These are phyloP conservation scores for Etheostoma nigrum DNA, from an alignment of 2,797 vertebrate species.

Conservation along the genomic window DNA sequence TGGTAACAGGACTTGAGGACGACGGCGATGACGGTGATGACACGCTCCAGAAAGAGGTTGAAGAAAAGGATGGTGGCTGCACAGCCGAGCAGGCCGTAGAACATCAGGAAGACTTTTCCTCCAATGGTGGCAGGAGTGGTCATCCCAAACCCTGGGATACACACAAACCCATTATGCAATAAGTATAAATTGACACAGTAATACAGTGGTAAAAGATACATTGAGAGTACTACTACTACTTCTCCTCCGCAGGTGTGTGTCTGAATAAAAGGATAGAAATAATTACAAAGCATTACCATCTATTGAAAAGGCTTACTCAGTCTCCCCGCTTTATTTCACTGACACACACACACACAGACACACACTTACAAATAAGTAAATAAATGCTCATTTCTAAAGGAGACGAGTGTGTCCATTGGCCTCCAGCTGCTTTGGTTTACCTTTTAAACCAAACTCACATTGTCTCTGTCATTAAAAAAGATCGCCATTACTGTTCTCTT, in stretches of 20 bases:
- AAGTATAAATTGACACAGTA: neutral
- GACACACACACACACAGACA: neutral
- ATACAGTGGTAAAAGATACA: neutral
- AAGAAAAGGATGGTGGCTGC: conserved; percentile 96
- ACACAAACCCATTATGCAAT: conserved; percentile 33
- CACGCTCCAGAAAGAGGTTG: conserved; percentile 95
- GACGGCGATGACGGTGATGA: conserved; percentile 93
- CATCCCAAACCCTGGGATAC: conserved; percentile 92
- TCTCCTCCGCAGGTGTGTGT: neutral
- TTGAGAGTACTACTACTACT: neutral
- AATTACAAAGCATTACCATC: conserved; percentile 9
- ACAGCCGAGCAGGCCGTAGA: conserved; percentile 94
- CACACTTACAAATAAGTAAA: conserved; percentile 9
- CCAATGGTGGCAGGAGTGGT: conserved; percentile 92
- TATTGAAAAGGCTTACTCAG: neutral
- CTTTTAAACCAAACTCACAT: conserved; percentile 9
- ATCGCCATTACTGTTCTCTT: neutral
- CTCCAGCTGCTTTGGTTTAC: conserved; percentile 7
- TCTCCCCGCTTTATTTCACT: neutral
- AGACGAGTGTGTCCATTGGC: neutral
- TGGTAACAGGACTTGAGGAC: conserved; percentile 90
- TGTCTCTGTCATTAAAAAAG: conserved; percentile 12
- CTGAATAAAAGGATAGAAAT: neutral
- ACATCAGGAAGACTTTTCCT: conserved; percentile 95
- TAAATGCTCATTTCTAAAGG: neutral